These are phyloP conservation scores for Macrophya annulata DNA, from an alignment of 2,888 invertebrate species.

Conservation along the genomic window DNA sequence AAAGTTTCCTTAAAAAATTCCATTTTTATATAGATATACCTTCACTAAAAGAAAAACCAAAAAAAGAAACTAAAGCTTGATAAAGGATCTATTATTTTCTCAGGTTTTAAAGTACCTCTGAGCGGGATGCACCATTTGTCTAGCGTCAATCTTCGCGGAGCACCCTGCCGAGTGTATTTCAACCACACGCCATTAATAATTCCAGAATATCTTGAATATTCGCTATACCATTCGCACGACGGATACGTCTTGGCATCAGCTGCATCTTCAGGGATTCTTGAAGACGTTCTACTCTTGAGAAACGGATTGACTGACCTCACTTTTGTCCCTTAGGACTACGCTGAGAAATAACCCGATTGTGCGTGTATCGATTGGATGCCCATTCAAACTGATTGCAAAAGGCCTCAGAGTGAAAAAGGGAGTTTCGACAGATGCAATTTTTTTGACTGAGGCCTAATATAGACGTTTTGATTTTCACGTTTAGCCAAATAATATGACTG, in stretches of 20 bases:
- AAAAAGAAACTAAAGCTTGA: background rate
- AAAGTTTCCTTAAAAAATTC: background rate
- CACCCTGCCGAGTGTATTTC: constrained; percentile 42
- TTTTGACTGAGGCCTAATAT: background rate
- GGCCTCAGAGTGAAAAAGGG: constrained; percentile 1
- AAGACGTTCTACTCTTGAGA: constrained; percentile 54
- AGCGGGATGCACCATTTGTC: constrained; percentile 50
- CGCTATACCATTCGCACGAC: constrained; percentile 29
- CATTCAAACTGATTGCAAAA: constrained; percentile 46
- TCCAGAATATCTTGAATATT: constrained; percentile 55
- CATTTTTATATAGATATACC: too few relatives aligned
- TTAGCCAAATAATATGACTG: background rate
- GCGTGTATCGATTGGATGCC: constrained; percentile 45
- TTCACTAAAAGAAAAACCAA: background rate
- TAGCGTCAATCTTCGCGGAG: constrained; percentile 44
- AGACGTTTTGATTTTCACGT: background rate
- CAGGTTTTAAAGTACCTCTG: constrained; percentile 42
- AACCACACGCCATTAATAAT: constrained; percentile 55
- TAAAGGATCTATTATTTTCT: constrained; percentile 39
- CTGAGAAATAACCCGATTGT: constrained; percentile 44
- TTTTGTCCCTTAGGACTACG: constrained; percentile 49
- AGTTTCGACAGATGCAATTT: background rate
- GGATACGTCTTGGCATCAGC: constrained; percentile 52
- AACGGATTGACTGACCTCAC: constrained; percentile 54
- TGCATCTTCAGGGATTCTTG: constrained; percentile 48